Conservation (phyloP, 2,888 invertebrate species). For the Volucella bombylans region DNA sequence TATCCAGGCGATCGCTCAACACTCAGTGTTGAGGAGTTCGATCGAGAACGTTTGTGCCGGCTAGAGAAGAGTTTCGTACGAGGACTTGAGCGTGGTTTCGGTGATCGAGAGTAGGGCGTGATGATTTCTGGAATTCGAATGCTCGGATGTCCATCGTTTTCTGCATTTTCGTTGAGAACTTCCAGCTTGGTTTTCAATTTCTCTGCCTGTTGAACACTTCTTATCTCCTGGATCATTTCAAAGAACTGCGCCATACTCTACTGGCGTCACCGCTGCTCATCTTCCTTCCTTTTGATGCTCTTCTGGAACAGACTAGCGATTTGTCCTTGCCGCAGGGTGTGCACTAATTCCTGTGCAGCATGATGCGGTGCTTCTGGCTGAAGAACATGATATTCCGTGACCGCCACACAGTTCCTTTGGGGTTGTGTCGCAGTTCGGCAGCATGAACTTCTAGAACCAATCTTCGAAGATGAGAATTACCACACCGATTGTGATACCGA, state of each 20-base stretch:
- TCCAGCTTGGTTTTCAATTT: slow-evolving; percentile 84
- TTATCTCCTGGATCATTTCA: slow-evolving; percentile 95
- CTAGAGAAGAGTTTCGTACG: slow-evolving; percentile 77
- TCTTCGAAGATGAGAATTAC: slow-evolving; percentile 93
- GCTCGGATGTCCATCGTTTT: slow-evolving; percentile 61
- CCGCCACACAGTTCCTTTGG: slow-evolving; percentile 93
- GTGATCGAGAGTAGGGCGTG: slow-evolving; percentile 61
- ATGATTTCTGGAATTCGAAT: slow-evolving; percentile 71
- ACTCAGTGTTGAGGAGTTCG: slow-evolving; percentile 83
- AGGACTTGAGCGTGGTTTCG: slow-evolving; percentile 76
- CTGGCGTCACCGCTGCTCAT: slow-evolving; percentile 93
- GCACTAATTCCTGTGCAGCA: slow-evolving; percentile 93
- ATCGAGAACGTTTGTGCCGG: slow-evolving; percentile 74
- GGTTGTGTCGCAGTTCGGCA: slow-evolving; percentile 91
- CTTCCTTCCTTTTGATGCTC: slow-evolving; percentile 97
- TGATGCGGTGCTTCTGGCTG: slow-evolving; percentile 95
- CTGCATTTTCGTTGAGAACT: slow-evolving; percentile 75
- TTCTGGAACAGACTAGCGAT: slow-evolving; percentile 96
- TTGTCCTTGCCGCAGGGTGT: slow-evolving; percentile 94
- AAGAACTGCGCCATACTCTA: slow-evolving; percentile 96
- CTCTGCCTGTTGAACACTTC: slow-evolving; percentile 88
- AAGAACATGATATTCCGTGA: slow-evolving; percentile 97
- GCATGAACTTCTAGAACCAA: slow-evolving; percentile 93
- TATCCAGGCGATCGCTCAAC: slow-evolving; percentile 85
- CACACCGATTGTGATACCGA: slow-evolving; percentile 90